These are phyloP conservation scores for Tipula lateralis DNA, from an alignment of 2,888 invertebrate species.

Conservation along the genomic window DNA sequence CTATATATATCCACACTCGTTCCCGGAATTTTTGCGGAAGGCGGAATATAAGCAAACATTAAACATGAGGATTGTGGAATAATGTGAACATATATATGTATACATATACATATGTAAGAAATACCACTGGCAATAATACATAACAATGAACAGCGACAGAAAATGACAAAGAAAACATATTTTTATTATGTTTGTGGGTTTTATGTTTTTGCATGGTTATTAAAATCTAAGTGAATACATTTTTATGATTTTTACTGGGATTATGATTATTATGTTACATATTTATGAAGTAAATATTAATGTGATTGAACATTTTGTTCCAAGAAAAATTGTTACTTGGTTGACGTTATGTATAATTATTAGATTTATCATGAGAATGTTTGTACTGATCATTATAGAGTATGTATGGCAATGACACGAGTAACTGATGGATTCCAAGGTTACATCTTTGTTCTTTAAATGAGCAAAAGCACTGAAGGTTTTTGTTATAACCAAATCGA, in stretches of 20 bases:
- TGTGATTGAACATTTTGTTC: not conserved
- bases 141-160: not conserved
- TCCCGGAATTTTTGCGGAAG: not conserved
- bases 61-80: not conserved
- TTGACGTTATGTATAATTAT: no score
- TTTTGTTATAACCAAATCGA: no score
- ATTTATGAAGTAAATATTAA: not conserved
- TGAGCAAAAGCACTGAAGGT: no score
- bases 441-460: no score
- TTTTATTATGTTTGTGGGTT: not conserved
- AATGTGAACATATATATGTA: not conserved
- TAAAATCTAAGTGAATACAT: not conserved
- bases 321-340: no score
- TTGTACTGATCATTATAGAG: no score
- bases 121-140: not conserved
- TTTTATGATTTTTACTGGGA: not conserved
- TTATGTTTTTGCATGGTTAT: not conserved
- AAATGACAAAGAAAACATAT: not conserved
- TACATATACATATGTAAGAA: not conserved
- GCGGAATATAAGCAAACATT: not conserved
- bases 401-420: no score
- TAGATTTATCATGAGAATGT: no score
- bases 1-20: not conserved
- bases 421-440: no score
- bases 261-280: not conserved